phyloP scores from a whole-genome alignment of 2,888 invertebrate genomes.

The Sicus ferrugineus region DNA sequence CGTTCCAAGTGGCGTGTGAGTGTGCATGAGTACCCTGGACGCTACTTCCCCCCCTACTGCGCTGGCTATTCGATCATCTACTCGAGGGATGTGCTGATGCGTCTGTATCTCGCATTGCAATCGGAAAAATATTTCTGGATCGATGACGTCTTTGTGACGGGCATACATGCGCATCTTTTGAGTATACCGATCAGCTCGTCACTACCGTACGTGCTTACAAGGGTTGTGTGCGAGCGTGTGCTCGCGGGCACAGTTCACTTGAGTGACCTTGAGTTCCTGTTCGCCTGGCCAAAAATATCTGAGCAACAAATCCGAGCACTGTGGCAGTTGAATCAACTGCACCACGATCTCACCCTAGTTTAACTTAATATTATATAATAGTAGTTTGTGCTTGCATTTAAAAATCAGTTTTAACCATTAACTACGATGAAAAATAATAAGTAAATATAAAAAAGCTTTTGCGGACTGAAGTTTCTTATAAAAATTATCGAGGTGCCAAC shows the following conservation, averaged over 20 bases:
- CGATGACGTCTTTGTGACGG: slow-evolving; percentile 83
- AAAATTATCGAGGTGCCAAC: too few relatives aligned
- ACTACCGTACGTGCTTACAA: slow-evolving; percentile 49
- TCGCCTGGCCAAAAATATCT: slow-evolving; percentile 63
- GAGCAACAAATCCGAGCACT: slow-evolving; percentile 63
- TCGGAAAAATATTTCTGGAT: slow-evolving; percentile 79
- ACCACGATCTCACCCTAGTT: too few relatives aligned
- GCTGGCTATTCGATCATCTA: slow-evolving; percentile 77
- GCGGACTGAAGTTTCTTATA: too few relatives aligned
- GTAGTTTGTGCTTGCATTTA: not conserved
- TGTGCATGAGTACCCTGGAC: slow-evolving; percentile 70
- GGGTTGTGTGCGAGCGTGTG: slow-evolving; percentile 44
- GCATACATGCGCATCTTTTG: slow-evolving; percentile 68
- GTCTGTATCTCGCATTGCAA: slow-evolving; percentile 70
- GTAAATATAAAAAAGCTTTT: slow-evolving; percentile 4
- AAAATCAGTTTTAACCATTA: not conserved
- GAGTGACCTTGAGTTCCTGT: slow-evolving; percentile 55
- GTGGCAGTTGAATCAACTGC: slow-evolving; percentile 57
- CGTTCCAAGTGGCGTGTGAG: slow-evolving; percentile 82
- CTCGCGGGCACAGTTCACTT: slow-evolving; percentile 50
- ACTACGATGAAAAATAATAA: not conserved
- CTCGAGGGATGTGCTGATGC: slow-evolving; percentile 70
- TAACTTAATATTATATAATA: too few relatives aligned
- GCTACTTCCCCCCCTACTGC: slow-evolving; percentile 78
- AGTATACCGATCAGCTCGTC: slow-evolving; percentile 66